Base-by-base conservation (phyloP, 2,797 vertebrate species). In the Rhynchotus rufescens region DNA sequence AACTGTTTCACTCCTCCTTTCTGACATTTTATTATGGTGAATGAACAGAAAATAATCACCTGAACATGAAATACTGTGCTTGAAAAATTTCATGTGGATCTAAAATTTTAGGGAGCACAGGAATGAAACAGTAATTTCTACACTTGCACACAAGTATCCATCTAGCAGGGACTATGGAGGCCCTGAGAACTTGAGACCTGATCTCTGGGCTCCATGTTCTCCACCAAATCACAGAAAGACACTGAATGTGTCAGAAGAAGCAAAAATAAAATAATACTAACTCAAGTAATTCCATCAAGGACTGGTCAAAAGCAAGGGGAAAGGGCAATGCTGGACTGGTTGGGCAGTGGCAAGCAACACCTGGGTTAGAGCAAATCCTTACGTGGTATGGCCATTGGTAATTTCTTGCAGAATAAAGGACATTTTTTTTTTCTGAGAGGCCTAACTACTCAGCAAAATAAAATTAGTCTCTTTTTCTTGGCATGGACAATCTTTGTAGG, bases 401-500 rank as follows among this genome's bases (percentile, higher is more conserved):
- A 15, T 76, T 95, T 76, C 62, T 79, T 85, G 30, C 56, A 83
- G 64, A 16, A 61, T 52, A 44, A 85, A n/a, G 26, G 40, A 44
- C 44, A 11, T 12, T 9, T 22, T 47, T 49, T 49, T 49, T 47
- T 49, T 25, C 34, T 32, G 67, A 88, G 66, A 81, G 26, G 81
- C 26, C 30, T 49, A 36, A 81, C 79, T 83, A 91, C 60, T 88
- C 44, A 80, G 64, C n/a, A 81, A 76, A 86, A 76, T 79, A 69
- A 93, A 89, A 91, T 89, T 17, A 86, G 78, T 84, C 44, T 84
- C 38, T 71, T 84, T 89, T 91, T 91, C 71, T 92, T 84, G 84
- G 74, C 74, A 25, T 44, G 47, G 64, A 69, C 69, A 60, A 10
- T 25, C 26, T 73, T 86, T 60, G 69, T 56, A 26, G 56, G 40